These are phyloP conservation scores for Grapholita molesta DNA, from an alignment of 1,140 invertebrate genomes.

Conservation along the genomic window DNA sequence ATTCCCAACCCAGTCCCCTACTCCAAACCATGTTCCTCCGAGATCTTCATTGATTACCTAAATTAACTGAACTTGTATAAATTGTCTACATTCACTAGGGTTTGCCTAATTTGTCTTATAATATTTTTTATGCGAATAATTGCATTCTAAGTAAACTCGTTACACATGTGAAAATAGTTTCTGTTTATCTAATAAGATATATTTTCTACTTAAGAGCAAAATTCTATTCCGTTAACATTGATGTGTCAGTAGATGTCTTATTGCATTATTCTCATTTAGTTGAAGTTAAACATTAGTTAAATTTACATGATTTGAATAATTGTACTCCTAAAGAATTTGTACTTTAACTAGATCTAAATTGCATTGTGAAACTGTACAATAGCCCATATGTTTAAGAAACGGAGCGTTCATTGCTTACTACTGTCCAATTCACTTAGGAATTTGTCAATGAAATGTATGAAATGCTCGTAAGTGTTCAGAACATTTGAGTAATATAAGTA, in stretches of 20 bases:
- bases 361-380: slow-evolving; percentile 75
- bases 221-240: slow-evolving; percentile 57
- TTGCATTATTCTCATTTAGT: slow-evolving; percentile 62
- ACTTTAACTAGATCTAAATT: slow-evolving; percentile 78
- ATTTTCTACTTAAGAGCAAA: slow-evolving; percentile 67
- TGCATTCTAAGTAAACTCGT: slow-evolving; percentile 60
- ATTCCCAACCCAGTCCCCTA: slow-evolving; percentile 27
- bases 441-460: slow-evolving; percentile 66
- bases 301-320: slow-evolving; percentile 71
- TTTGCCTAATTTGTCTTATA: slow-evolving; percentile 54
- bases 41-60: slow-evolving; percentile 48
- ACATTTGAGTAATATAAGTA: slow-evolving; percentile 72
- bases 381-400: slow-evolving; percentile 70
- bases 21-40: slow-evolving; percentile 36
- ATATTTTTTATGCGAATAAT: slow-evolving; percentile 49
- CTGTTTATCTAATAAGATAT: slow-evolving; percentile 64
- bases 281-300: slow-evolving; percentile 72
- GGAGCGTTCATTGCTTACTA: slow-evolving; percentile 65
- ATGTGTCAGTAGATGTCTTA: slow-evolving; percentile 72
- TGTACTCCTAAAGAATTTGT: slow-evolving; percentile 76
- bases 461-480: slow-evolving; percentile 67
- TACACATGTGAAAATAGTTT: slow-evolving; percentile 65
- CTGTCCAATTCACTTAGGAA: slow-evolving; percentile 54
- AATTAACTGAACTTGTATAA: slow-evolving; percentile 59
- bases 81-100: slow-evolving; percentile 53